Base-by-base conservation (phyloP, 2,113 vertebrate species). In the Gasterosteus nipponicus region DNA sequence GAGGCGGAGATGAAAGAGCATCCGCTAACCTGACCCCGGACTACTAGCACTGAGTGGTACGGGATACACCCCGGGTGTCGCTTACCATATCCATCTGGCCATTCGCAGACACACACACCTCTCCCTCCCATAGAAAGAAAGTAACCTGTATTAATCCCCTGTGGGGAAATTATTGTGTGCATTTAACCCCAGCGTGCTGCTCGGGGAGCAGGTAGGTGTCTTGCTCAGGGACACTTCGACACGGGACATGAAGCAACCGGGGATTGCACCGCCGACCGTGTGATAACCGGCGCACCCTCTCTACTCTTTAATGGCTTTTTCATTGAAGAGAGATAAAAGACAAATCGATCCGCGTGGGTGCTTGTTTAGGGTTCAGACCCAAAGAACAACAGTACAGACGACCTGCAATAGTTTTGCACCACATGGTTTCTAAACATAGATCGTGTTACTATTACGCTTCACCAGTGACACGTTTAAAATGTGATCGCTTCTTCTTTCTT, bases 21-120 rank as follows among this genome's bases (percentile, higher is more conserved):
- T 89, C 92, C 70, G 58, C 80, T 64, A 85, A 82, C 77, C 79
- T 79, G 78, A 87, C 79, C 85, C 78, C 53, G 22, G 22, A 26
- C 35, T 5, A 67, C 77, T 54, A 47, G 65, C 71, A 11, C 31
- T 44, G 44, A 51, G 2, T 60, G 3, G 59, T 59, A 78, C 60
- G 64, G 66, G 77, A 81, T 54, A 31, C 78, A 59, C 66, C 63
- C 54, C 62, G 46, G 86, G 91, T 87, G 80, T 88, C 74, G n/a
- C 68, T 92, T 90, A 90, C 90, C 73, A 86, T 88, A 90, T 91
- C 89, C 54, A 87, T 74, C 88, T 87, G 80, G 22, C 54, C 53
- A 80, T 70, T 83, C 86, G 82, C 26, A 44, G 38, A 70, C 75
- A n/a, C 39, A 70, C 57, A 19, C 16, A 65, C 33, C 7, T 18